phyloP scores from a whole-genome alignment of 1,140 invertebrate species.

The Archivesica marissinica region DNA sequence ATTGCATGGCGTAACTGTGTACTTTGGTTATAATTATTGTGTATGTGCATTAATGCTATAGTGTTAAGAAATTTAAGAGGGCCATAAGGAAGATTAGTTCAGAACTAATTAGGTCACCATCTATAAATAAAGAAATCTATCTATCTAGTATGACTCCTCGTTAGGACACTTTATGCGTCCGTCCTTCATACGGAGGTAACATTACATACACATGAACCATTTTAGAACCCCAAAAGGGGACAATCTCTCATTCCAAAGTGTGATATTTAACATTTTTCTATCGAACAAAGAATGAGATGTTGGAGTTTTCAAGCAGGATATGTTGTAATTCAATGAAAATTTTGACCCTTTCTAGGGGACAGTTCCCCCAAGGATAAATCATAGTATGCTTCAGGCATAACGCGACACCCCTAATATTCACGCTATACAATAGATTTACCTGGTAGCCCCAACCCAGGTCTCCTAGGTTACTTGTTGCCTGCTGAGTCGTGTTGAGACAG shows the following conservation, averaged over 20 bases:
- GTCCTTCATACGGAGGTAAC: not conserved
- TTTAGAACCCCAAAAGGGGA: too few species aligned
- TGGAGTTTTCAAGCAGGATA: not conserved
- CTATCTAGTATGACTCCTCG: too few species aligned
- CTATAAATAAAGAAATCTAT: too few species aligned
- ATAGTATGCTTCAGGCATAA: not conserved
- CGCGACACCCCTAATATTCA: not conserved
- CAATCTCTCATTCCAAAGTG: not conserved
- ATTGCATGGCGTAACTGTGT: too few species aligned
- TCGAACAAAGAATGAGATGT: not conserved
- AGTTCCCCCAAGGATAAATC: not conserved
- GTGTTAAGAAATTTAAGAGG: too few species aligned
- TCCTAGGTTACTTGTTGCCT: slow-evolving; percentile 85
- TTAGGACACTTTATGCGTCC: too few species aligned
- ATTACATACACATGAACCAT: too few species aligned
- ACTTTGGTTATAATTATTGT: too few species aligned
- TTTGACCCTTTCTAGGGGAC: not conserved
- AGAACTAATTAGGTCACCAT: too few species aligned
- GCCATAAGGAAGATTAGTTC: too few species aligned
- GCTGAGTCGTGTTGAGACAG: slow-evolving; percentile 75
- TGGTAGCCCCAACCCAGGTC: slow-evolving; percentile 91
- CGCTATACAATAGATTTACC: slow-evolving; percentile 79
- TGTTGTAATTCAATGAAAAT: not conserved
- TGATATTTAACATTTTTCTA: not conserved
- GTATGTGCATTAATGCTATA: too few species aligned